A percentile compares a stretch with the other conserved stretches of the same genome.
Evolutionary conservation across 1,140 invertebrate genomes (phyloP).

Genomic region (Drosophila serrata): DNA sequence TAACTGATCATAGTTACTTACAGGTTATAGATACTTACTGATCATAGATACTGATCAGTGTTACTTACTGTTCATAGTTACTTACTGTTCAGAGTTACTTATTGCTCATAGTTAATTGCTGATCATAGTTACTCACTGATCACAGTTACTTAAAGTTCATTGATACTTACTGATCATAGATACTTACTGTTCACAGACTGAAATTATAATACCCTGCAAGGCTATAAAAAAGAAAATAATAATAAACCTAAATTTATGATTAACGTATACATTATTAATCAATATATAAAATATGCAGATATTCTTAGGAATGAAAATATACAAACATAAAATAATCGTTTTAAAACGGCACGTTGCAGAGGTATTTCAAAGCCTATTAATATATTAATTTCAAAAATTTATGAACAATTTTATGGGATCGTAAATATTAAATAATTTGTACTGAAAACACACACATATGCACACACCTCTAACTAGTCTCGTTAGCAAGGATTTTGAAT

Average conservation of each 20-base stretch:
- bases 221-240: neutral
- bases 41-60: too few relatives aligned
- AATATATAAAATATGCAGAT: neutral
- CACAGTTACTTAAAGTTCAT: too few relatives aligned
- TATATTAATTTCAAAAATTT: conserved; percentile 41
- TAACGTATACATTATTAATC: neutral
- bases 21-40: too few relatives aligned
- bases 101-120: too few relatives aligned
- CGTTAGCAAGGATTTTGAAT: conserved; percentile 47
- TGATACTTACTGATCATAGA: too few relatives aligned
- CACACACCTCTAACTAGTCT: conserved; percentile 6
- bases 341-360: conserved; percentile 19
- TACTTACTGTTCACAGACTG: too few relatives aligned
- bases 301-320: neutral
- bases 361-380: conserved; percentile 21
- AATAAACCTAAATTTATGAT: neutral
- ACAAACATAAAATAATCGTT: conserved; percentile 5
- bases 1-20: too few relatives aligned
- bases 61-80: too few relatives aligned
- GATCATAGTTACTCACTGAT: too few relatives aligned
- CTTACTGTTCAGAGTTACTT: too few relatives aligned
- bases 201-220: too few relatives aligned
- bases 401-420: conserved; percentile 36
- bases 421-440: conserved; percentile 46
- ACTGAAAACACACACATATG: conserved; percentile 16